Conservation (phyloP, 2,113 vertebrate species). For the Oreochromis niloticus region DNA sequence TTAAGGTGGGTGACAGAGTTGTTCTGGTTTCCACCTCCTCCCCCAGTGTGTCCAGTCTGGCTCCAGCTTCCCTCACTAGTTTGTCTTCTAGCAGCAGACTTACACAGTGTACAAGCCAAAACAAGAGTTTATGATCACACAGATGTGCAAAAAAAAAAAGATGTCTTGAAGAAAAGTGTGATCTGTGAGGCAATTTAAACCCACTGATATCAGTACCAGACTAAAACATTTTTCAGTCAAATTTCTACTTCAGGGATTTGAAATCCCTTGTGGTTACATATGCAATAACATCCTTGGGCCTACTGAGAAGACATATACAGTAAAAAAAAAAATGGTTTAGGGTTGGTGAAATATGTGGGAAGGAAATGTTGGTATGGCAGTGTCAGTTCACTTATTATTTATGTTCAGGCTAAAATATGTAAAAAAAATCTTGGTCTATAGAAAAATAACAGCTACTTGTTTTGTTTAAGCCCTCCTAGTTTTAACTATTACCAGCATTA, state of each 20-base stretch:
- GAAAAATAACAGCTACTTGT: neutral
- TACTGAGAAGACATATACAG: neutral
- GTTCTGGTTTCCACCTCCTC: neutral
- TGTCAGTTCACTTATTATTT: neutral
- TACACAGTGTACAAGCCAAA: fast-evolving
- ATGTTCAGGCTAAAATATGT: neutral
- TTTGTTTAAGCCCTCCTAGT: neutral
- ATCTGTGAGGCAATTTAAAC: neutral
- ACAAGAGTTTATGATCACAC: neutral
- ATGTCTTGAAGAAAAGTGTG: neutral
- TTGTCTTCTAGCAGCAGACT: neutral
- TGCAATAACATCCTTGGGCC: neutral
- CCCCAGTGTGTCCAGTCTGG: neutral
- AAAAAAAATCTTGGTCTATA: neutral
- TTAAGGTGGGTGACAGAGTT: neutral
- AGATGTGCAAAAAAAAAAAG: neutral
- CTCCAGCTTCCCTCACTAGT: neutral
- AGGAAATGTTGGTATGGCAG: neutral
- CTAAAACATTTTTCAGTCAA: neutral
- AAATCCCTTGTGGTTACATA: neutral
- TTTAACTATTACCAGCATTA: neutral
- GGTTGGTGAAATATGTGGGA: neutral
- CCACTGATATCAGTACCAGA: neutral
- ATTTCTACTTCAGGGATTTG: neutral
- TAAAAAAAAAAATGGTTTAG: neutral